Evolutionary conservation across 2,797 vertebrate genomes (phyloP), one percentile per base, ranked within the genome.

Genomic region (Chiloscyllium punctatum): DNA sequence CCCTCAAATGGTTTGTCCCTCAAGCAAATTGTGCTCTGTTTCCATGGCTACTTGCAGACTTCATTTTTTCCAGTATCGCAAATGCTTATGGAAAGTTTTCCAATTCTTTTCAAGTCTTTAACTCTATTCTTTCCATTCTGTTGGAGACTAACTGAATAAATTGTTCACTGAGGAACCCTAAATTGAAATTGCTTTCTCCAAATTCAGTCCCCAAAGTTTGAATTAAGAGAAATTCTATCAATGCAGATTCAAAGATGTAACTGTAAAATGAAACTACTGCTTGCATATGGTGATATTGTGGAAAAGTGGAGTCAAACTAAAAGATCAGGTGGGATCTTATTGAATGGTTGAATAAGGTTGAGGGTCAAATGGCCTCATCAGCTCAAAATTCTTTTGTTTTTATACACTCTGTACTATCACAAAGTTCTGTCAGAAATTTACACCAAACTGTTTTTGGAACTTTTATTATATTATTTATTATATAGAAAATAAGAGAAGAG

Each of bases 1-100:
- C 62, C 90, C 90, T 92, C 62, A 69, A 69, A 37, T 92, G n/a
- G n/a, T 42, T 69, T 37, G 16, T n/a, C 66, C 90, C 62, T 92
- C n/a, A 69, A 92, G 66, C 90, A 92, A 92, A 92, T 25, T 21
- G n/a, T 69, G 90, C n/a, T 68, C 90, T 69, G 62, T 69, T 92
- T 69, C 90, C 90, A 92, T 92, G 90, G 21, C n/a, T 30, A 92
- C 90, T 68, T 69, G n/a, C 37, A 23, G 66, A 25, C 90, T 92
- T 69, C n/a, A 92, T 92, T 69, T 92, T 25, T 37, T 91, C 9
- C 33, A 66, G 88, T 18, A 91, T 66, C 21, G 7, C 88, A 91
- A 91, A 91, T 91, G 88, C 33, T 66, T 33, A 91, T 42, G 90
- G 37, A 69, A 92, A 92, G 62, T 92, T 92, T 69, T 11, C n/a